Evolutionary conservation across 2,797 vertebrate genomes (phyloP).

Genomic region (Moxostoma hubbsi): DNA sequence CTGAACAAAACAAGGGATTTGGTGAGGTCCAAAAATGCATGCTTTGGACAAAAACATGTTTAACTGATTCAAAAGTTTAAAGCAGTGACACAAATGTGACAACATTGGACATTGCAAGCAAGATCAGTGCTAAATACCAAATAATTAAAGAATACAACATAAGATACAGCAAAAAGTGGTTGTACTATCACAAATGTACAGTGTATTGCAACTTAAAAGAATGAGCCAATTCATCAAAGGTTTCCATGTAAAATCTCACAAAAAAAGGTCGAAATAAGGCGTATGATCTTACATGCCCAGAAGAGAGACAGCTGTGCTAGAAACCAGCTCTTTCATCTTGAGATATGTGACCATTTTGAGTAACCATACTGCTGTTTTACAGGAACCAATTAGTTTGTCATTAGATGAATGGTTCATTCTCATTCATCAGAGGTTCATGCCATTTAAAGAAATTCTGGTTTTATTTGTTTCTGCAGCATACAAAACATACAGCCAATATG

Average conservation of each 20-base stretch:
- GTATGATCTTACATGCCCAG: conserved; percentile 83
- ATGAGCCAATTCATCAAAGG: conserved; percentile 78
- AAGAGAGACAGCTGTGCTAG: conserved; percentile 86
- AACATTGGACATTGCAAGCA: conserved; percentile 82
- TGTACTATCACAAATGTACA: conserved; percentile 78
- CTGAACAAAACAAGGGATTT: conserved; percentile 79
- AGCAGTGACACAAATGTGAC: conserved; percentile 70
- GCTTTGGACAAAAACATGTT: conserved; percentile 81
- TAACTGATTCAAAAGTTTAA: conserved; percentile 68
- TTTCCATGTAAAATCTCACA: conserved; percentile 72
- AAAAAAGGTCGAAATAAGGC: conserved; percentile 62
- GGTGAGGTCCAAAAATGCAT: conserved; percentile 96
- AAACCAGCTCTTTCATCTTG: conserved; percentile 98
- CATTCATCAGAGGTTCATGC: conserved; percentile 61
- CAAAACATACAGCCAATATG: conserved; percentile 59
- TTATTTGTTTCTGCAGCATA: conserved; percentile 57
- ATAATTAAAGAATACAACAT: conserved; percentile 63
- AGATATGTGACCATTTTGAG: conserved; percentile 74
- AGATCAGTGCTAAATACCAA: conserved; percentile 81
- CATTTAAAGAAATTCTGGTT: conserved; percentile 57
- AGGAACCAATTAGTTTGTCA: conserved; percentile 58
- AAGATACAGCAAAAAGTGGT: conserved; percentile 68
- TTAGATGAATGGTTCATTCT: conserved; percentile 46
- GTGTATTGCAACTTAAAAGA: conserved; percentile 60
- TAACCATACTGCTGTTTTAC: conserved; percentile 52